These are phyloP conservation scores for Heterodera schachtii DNA, from an alignment of 1,140 invertebrate genomes.

Conservation along the genomic window DNA sequence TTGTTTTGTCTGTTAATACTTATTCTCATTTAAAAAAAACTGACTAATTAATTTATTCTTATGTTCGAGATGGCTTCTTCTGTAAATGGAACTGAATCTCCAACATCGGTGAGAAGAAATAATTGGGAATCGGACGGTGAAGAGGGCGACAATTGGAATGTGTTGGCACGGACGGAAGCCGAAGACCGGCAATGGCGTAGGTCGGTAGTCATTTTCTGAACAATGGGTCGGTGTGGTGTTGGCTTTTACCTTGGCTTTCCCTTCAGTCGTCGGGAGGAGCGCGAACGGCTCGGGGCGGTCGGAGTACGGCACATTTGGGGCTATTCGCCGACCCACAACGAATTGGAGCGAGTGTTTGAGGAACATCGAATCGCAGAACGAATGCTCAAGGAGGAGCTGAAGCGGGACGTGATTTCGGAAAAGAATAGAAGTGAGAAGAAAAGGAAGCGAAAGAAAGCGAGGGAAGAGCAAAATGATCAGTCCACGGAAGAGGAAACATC, in stretches of 20 bases:
- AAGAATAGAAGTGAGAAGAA: constrained; percentile 31
- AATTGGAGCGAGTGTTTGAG: constrained; percentile 53
- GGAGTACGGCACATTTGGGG: constrained; percentile 55
- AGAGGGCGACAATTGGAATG: constrained; percentile 28
- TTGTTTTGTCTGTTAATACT: background rate
- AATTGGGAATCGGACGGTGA: background rate
- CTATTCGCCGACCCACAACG: constrained; percentile 52
- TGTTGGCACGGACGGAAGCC: constrained; percentile 17
- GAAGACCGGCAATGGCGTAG: constrained; percentile 50
- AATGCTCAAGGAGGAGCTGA: constrained; percentile 35
- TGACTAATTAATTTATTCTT: no score
- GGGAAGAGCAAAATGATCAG: constrained; percentile 33
- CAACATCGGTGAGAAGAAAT: background rate
- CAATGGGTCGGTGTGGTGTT: no score
- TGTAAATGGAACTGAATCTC: no score
- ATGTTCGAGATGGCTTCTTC: no score
- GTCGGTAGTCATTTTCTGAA: constrained; percentile 30
- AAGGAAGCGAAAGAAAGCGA: constrained; percentile 5
- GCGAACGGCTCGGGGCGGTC: constrained; percentile 40
- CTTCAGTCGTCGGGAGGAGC: constrained; percentile 50
- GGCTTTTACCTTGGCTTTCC: no score
- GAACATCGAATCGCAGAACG: constrained; percentile 43
- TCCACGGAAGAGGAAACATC: constrained; percentile 32
- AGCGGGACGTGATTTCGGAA: constrained; percentile 23
- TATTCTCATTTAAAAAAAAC: background rate